These are phyloP conservation scores for Spinus olivaceus DNA, from an alignment of 2,797 vertebrate species.

Conservation along the genomic window DNA sequence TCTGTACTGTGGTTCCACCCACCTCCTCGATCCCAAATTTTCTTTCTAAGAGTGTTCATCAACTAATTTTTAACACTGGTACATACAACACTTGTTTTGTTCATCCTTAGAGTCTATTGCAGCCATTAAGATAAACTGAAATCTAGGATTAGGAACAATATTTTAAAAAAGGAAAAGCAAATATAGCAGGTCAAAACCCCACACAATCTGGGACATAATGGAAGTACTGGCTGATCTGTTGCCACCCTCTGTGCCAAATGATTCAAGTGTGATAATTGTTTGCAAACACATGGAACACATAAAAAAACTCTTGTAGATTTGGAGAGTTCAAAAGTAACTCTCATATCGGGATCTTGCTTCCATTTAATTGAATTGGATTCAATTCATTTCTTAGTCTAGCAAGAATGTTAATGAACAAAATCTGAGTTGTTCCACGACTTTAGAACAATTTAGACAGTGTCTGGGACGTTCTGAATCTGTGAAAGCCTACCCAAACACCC, in stretches of 20 bases:
- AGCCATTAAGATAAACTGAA: neutral
- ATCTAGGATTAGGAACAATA: neutral
- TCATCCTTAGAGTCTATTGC: neutral
- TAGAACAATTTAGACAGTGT: neutral
- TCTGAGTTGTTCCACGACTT: neutral
- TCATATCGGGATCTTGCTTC: neutral
- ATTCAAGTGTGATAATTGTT: neutral
- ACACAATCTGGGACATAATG: neutral
- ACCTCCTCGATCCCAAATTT: accelerated
- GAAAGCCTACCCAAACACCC: neutral
- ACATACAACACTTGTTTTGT: neutral
- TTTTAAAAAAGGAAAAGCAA: neutral
- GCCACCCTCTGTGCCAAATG: neutral
- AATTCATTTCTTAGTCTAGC: neutral
- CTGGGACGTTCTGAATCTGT: neutral
- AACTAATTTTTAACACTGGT: neutral
- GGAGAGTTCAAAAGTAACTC: neutral
- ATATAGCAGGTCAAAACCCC: neutral
- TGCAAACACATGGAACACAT: neutral
- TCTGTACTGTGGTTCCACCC: neutral
- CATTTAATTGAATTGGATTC: neutral
- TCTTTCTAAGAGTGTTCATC: neutral
- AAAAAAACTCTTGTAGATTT: neutral
- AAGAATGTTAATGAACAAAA: constrained; percentile 24
- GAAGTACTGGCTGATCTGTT: neutral